phyloP scores from a whole-genome alignment of 53 echinoderm and acorn worm species.

The Patiria pectinifera region DNA sequence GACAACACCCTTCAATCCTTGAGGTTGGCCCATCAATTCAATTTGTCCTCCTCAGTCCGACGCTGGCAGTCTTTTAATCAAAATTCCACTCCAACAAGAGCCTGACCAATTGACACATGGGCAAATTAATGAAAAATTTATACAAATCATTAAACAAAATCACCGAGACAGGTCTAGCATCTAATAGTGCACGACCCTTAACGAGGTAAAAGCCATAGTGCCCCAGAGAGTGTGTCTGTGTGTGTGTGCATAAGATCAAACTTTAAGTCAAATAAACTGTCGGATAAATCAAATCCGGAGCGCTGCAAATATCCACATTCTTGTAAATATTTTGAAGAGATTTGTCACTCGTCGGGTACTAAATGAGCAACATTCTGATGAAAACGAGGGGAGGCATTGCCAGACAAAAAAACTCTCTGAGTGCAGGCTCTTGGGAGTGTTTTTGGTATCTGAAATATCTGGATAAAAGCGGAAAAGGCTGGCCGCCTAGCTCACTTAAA shows the following conservation, averaged over 20 bases:
- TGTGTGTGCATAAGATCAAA: conserved; percentile 11
- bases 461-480: not conserved
- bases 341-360: conserved; percentile 29
- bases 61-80: conserved; percentile 12
- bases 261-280: conserved; percentile 34
- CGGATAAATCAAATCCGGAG: not conserved
- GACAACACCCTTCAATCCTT: not conserved
- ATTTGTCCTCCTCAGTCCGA: not conserved
- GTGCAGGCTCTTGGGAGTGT: not conserved
- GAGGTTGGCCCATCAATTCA: not conserved
- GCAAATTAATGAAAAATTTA: conserved; percentile 30
- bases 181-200: conserved; percentile 13
- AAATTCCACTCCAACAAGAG: conserved; percentile 6
- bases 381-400: not conserved
- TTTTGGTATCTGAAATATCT: not conserved
- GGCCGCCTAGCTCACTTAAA: not conserved
- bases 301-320: conserved; percentile 34
- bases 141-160: conserved; percentile 14
- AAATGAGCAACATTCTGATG: conserved; percentile 40
- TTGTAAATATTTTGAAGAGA: conserved; percentile 62
- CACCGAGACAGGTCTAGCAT: not conserved
- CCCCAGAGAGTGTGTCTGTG: not conserved
- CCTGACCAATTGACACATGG: not conserved
- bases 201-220: not conserved
- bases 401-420: not conserved